These are phyloP conservation scores for Embiotoca jacksoni DNA, from an alignment of 2,113 vertebrate species.

Conservation along the genomic window DNA sequence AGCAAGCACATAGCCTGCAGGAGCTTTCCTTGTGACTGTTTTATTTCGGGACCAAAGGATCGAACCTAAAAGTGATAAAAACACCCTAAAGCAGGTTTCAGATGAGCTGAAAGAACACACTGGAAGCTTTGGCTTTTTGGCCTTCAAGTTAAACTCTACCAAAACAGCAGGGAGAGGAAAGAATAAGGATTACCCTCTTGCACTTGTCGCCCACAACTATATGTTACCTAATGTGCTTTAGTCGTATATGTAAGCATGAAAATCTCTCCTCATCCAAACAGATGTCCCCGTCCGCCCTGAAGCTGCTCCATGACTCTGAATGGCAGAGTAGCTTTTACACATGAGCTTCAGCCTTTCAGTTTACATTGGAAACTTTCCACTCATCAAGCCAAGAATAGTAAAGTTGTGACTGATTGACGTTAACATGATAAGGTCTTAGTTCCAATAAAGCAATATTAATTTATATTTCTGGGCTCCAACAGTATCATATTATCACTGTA, in stretches of 20 bases:
- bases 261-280: background rate
- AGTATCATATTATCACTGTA: background rate
- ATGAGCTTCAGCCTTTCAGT: background rate
- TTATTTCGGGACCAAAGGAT: slow-evolving; percentile 20
- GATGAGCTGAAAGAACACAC: slow-evolving; percentile 26
- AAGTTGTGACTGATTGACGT: too few species aligned
- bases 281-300: background rate
- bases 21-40: slow-evolving; percentile 8
- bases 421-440: background rate
- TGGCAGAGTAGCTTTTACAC: background rate
- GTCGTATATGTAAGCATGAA: slow-evolving; percentile 1
- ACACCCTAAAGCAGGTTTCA: slow-evolving; percentile 10
- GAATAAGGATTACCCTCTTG: slow-evolving; percentile 26
- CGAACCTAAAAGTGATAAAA: slow-evolving; percentile 25
- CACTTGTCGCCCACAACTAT: slow-evolving; percentile 14
- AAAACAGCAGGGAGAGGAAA: background rate
- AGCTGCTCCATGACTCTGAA: background rate
- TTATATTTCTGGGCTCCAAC: background rate
- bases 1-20: background rate
- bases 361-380: background rate
- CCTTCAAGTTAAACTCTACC: slow-evolving; percentile 13
- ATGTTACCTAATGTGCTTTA: slow-evolving; percentile 8
- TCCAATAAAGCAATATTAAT: background rate
- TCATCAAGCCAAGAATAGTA: background rate
- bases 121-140: slow-evolving; percentile 9